Evolutionary conservation across 2,113 vertebrate genomes (phyloP).

Genomic region (Scartelaos histophorus): DNA sequence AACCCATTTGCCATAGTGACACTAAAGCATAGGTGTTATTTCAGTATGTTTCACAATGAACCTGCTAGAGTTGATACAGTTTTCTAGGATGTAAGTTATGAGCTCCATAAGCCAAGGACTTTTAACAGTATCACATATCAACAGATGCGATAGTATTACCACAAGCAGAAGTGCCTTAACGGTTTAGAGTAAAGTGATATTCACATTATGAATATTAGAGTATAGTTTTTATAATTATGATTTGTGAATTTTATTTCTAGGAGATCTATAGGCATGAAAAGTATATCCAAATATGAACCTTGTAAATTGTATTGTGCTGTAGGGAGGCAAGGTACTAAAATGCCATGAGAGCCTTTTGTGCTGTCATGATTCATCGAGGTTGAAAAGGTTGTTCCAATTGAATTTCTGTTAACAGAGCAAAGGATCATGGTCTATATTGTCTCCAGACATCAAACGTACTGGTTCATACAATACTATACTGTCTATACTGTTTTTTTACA

Average conservation of each 20-base stretch:
- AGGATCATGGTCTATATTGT: not conserved
- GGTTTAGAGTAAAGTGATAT: not conserved
- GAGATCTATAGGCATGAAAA: not conserved
- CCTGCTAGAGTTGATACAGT: not conserved
- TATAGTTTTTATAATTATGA: not conserved
- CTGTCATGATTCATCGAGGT: not conserved
- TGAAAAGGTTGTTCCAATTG: no score
- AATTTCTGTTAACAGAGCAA: no score
- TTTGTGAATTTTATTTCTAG: not conserved
- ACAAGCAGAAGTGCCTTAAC: not conserved
- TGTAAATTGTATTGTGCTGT: no score
- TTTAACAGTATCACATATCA: slow-evolving; percentile 20
- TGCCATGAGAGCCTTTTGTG: not conserved
- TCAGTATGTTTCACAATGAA: not conserved
- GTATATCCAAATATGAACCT: not conserved
- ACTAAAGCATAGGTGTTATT: not conserved
- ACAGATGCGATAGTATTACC: slow-evolving; percentile 21
- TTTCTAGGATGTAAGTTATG: slow-evolving; percentile 1
- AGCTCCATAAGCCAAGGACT: slow-evolving; percentile 1
- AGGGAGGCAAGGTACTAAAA: no score
- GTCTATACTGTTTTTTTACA: not conserved
- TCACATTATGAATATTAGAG: no score
- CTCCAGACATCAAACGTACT: not conserved
- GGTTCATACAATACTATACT: not conserved
- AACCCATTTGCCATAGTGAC: not conserved